These are phyloP conservation scores for Clostera curtula DNA, from an alignment of 2,888 invertebrate genomes.

Conservation along the genomic window DNA sequence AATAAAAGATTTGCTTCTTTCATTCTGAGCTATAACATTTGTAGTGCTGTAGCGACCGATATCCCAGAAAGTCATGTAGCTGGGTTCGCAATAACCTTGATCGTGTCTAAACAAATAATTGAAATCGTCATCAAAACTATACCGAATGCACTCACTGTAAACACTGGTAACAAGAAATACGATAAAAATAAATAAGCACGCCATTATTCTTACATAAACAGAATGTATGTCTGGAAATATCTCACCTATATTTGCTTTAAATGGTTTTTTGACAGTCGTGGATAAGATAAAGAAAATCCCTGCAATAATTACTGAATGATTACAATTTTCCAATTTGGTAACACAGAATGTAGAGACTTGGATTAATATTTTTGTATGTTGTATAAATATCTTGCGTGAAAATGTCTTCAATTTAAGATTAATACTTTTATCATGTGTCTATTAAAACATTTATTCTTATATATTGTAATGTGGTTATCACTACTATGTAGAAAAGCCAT, in stretches of 20 bases:
- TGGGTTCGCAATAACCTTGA: slow-evolving; percentile 19
- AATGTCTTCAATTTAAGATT: slow-evolving; percentile 23
- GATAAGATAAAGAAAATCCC: too few species aligned
- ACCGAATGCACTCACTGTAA: slow-evolving; percentile 33
- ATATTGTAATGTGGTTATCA: slow-evolving; percentile 16
- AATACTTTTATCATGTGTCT: slow-evolving; percentile 21
- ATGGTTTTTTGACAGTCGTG: too few species aligned
- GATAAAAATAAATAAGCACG: too few species aligned
- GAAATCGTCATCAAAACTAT: slow-evolving; percentile 29
- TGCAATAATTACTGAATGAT: too few species aligned
- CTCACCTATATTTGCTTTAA: too few species aligned
- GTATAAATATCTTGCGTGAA: too few species aligned
- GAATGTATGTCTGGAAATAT: too few species aligned
- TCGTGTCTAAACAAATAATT: slow-evolving; percentile 23
- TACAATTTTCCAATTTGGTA: too few species aligned
- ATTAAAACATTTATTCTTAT: slow-evolving; percentile 23
- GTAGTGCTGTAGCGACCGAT: slow-evolving; percentile 17
- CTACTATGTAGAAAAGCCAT: slow-evolving; percentile 10
- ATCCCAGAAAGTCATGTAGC: too few species aligned
- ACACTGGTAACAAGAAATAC: slow-evolving; percentile 18
- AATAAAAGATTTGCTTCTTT: slow-evolving; percentile 22
- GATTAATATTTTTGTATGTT: too few species aligned
- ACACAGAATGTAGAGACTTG: too few species aligned
- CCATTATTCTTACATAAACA: too few species aligned
- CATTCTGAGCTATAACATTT: slow-evolving; percentile 19